Percentiles rank a stretch among this genome's conserved stretches.
These are phyloP conservation scores for Lepidocyrtoides sp. DNA, from an alignment of 2,888 invertebrate genomes.

Conservation along the genomic window DNA sequence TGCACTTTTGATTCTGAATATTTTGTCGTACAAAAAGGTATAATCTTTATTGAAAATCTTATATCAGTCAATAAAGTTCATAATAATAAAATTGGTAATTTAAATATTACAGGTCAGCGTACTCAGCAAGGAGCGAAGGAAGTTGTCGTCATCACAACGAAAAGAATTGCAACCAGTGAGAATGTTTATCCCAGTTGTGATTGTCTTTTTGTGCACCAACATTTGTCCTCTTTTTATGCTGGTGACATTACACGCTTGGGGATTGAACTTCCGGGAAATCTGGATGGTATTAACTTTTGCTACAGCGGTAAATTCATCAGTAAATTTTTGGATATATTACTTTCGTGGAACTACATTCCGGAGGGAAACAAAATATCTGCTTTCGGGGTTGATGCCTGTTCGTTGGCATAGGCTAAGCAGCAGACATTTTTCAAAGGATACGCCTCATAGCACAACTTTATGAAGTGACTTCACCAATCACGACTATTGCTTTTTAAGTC, in stretches of 20 bases:
- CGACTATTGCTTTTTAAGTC: too few relatives aligned
- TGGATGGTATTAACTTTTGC: neutral
- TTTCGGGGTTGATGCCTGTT: neutral
- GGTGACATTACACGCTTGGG: neutral
- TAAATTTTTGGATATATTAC: constrained; percentile 26
- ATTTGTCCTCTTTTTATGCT: neutral
- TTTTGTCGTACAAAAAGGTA: neutral
- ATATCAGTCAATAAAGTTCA: too few relatives aligned
- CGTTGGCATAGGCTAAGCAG: too few relatives aligned
- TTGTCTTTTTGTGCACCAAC: neutral
- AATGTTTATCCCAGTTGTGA: neutral
- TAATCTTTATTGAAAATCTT: neutral
- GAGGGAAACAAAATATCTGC: neutral
- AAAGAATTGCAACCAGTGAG: neutral
- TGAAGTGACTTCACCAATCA: too few relatives aligned
- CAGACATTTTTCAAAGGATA: too few relatives aligned
- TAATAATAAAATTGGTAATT: too few relatives aligned
- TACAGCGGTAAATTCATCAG: neutral
- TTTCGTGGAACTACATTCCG: neutral
- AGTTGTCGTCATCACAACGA: neutral
- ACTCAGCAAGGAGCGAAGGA: too few relatives aligned
- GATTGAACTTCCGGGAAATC: neutral
- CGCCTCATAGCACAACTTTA: too few relatives aligned
- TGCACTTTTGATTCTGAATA: neutral
- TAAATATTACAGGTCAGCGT: too few relatives aligned